Percentiles rank a stretch among this genome's conserved stretches.
These are phyloP conservation scores for Diachasma alloeum DNA, from an alignment of 1,140 invertebrate genomes.

Conservation along the genomic window DNA sequence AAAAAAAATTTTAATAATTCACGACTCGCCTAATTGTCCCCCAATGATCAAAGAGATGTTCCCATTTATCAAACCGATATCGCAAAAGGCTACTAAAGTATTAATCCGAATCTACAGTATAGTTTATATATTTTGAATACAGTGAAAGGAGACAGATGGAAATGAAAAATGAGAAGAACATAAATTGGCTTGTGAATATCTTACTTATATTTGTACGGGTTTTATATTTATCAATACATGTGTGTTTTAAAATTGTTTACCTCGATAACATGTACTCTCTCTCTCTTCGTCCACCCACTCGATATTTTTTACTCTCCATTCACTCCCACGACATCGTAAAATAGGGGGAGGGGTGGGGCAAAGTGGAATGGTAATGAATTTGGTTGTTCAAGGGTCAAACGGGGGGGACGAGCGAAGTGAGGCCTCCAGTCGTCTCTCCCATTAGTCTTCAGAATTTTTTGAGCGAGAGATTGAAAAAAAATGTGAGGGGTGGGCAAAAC, in stretches of 20 bases:
- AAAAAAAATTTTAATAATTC: neutral
- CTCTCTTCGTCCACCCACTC: neutral
- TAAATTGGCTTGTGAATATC: slow-evolving; percentile 52
- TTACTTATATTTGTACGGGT: slow-evolving; percentile 53
- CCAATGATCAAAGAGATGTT: slow-evolving; percentile 30
- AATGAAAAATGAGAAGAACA: slow-evolving; percentile 25
- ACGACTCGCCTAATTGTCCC: neutral
- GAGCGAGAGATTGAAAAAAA: too few relatives aligned
- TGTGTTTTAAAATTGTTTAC: slow-evolving; percentile 39
- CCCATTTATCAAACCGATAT: neutral
- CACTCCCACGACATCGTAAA: neutral
- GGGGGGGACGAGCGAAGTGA: too few relatives aligned
- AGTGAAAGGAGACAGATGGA: slow-evolving; percentile 36
- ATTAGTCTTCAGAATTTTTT: too few relatives aligned
- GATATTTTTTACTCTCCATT: neutral
- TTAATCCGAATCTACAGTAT: slow-evolving; percentile 35
- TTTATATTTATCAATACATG: slow-evolving; percentile 52
- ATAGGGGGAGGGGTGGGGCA: neutral
- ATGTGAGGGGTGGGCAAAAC: too few relatives aligned
- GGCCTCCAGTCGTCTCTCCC: too few relatives aligned
- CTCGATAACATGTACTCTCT: neutral
- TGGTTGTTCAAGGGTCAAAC: too few relatives aligned
- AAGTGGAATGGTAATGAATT: too few relatives aligned
- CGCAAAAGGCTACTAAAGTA: slow-evolving; percentile 23
- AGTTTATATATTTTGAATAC: slow-evolving; percentile 18